A percentile compares a stretch with the other conserved stretches of the same genome.
Conservation (phyloP, 2,888 invertebrate genomes). For the Sphaeridia pumilis region DNA sequence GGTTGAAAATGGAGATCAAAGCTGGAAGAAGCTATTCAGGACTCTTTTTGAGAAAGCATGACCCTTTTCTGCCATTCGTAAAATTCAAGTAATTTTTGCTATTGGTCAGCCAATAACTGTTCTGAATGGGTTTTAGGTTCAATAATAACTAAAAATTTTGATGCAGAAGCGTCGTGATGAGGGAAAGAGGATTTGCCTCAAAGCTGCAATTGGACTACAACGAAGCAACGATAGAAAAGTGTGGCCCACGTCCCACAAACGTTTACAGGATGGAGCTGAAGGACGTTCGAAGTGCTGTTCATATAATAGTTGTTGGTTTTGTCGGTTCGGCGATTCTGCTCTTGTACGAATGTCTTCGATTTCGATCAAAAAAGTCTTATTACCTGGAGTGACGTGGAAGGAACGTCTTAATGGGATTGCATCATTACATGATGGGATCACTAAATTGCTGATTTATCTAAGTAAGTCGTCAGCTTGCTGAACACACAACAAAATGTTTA, state of each 20-base stretch:
- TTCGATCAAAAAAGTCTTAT: too few species aligned
- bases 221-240: neutral
- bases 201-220: neutral
- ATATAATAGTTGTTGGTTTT: neutral
- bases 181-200: neutral
- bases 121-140: too few species aligned
- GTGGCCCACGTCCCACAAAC: neutral
- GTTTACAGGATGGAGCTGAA: neutral
- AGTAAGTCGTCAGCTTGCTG: too few species aligned
- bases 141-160: too few species aligned
- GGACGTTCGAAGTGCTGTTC: conserved; percentile 4
- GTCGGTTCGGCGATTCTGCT: neutral
- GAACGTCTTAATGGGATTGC: too few species aligned
- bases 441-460: too few species aligned
- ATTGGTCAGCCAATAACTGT: too few species aligned
- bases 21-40: neutral
- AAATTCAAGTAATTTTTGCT: neutral
- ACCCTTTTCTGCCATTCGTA: neutral
- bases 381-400: too few species aligned
- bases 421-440: too few species aligned
- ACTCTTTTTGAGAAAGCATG: neutral
- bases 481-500: too few species aligned
- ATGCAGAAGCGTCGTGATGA: neutral
- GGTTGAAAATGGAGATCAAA: neutral
- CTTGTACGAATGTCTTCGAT: too few species aligned